Base-by-base conservation (phyloP, 2,113 vertebrate genomes). In the Colius striatus region DNA sequence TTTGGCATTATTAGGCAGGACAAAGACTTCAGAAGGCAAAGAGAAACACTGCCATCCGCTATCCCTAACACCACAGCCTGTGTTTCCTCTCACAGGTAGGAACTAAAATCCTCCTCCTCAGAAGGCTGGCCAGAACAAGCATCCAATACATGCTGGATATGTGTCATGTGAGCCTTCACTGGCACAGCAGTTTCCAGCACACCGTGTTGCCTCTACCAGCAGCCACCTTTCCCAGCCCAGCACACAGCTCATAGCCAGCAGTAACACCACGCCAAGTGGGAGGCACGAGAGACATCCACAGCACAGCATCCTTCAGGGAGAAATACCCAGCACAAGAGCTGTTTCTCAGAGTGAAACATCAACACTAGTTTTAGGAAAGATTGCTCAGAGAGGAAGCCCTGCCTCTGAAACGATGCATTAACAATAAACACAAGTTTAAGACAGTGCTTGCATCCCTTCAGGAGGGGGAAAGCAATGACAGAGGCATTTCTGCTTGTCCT, bases 381-480 rank as follows among this genome's bases (percentile, higher is more conserved):
- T 3, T 61, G 12, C 54, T 67, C 71, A 23, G 1, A 0, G 19
- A 41, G 30, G 27, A 68, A 66, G 21, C 11, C 43, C 54, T 12
- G n/a, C 26, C 48, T 62, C 18, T 5, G n/a, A 48, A 86, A 18
- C 75, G 7, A 4, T 1, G 6, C 11, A 5, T 36, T 47, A 36
- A 30, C 0, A 19, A 58, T 19, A 47, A 65, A 61, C 23, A 11
- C 16, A 7, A 51, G 47, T 51, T 85, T 20, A 76, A 57, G 7
- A 4, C 2, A 15, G 45, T 0, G 0, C 11, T 38, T 1, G 2
- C 3, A 36, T 13, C 15, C n/a, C 75, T 66, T 53, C 27, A 29
- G 41, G 36, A 77, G 21, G 2, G 12, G 3, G 4, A 47, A 23
- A 67, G 25, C 4, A 10, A 41, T 0, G 1, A 20, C 47, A 63